Evolutionary conservation across 1,140 invertebrate genomes (phyloP).

Genomic region (Eupeodes corollae): DNA sequence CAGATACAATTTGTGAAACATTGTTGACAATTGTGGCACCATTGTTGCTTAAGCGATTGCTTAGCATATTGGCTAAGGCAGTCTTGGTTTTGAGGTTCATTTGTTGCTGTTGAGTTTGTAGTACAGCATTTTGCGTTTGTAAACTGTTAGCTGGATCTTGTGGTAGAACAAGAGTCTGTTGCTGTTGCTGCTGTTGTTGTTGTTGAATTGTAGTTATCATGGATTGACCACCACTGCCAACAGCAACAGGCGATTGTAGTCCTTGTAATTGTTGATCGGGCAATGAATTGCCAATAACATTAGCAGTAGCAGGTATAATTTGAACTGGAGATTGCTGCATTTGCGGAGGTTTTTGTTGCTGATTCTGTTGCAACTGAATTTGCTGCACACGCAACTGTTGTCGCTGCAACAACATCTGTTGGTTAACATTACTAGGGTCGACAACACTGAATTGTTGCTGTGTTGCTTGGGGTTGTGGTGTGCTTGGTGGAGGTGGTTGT

Average conservation of each 20-base stretch:
- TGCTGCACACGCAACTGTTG: constrained; percentile 43
- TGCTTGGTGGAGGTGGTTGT: constrained; percentile 16
- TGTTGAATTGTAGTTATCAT: constrained; percentile 17
- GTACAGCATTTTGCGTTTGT: constrained; percentile 29
- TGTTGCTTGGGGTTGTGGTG: constrained; percentile 12
- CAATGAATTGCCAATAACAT: constrained; percentile 32
- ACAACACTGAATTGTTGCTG: constrained; percentile 7
- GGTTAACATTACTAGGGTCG: constrained; percentile 25
- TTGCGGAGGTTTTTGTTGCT: constrained; percentile 39
- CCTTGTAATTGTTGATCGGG: constrained; percentile 9
- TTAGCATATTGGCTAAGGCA: constrained; percentile 87
- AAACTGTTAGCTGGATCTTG: constrained; percentile 24
- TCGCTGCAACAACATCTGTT: constrained; percentile 29
- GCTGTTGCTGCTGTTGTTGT: constrained; percentile 35
- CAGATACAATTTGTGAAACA: constrained; percentile 17
- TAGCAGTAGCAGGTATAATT: constrained; percentile 32
- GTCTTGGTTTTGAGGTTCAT: constrained; percentile 89
- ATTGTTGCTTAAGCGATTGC: constrained; percentile 64
- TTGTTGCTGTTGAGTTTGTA: constrained; percentile 32
- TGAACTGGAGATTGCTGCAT: constrained; percentile 44
- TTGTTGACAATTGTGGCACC: constrained; percentile 10
- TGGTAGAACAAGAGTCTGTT: constrained; percentile 6
- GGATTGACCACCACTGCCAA: not conserved
- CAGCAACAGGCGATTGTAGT: not conserved
- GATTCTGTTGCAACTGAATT: constrained; percentile 43